Evolutionary conservation across 2,888 invertebrate species (phyloP).

Genomic region (Nymphalis urticae): DNA sequence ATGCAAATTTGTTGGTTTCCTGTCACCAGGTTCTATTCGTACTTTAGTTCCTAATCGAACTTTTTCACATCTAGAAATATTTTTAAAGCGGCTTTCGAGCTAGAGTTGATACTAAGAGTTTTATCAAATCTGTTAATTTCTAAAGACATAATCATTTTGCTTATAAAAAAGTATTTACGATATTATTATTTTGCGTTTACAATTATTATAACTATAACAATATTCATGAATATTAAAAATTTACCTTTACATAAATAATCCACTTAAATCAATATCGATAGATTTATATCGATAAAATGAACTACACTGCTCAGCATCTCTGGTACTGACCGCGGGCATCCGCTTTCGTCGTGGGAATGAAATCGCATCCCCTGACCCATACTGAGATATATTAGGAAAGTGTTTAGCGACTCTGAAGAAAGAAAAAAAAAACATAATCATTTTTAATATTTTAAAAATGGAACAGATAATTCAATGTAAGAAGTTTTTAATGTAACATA

Average conservation of each 20-base stretch:
- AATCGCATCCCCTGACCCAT: conserved; percentile 50
- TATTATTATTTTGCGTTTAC: neutral
- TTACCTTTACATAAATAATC: no score
- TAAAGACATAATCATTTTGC: neutral
- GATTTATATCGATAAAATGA: conserved; percentile 13
- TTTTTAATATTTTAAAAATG: neutral
- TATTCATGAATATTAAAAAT: no score
- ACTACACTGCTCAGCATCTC: conserved; percentile 41
- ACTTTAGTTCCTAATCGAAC: neutral
- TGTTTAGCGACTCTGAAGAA: conserved; percentile 13
- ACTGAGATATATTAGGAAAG: conserved; percentile 40
- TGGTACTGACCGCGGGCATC: conserved; percentile 68
- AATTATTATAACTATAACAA: neutral
- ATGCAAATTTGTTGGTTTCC: conserved; percentile 11
- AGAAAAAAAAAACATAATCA: neutral
- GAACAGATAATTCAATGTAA: neutral
- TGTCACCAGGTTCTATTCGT: neutral
- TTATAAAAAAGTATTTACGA: neutral
- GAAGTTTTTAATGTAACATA: neutral
- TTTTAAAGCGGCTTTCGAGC: neutral
- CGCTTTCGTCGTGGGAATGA: conserved; percentile 69
- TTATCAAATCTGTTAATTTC: neutral
- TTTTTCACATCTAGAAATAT: neutral
- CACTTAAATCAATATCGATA: conserved; percentile 19
- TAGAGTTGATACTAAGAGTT: neutral